phyloP scores from a whole-genome alignment of 2,113 vertebrate genomes.

The Sapajus apella region DNA sequence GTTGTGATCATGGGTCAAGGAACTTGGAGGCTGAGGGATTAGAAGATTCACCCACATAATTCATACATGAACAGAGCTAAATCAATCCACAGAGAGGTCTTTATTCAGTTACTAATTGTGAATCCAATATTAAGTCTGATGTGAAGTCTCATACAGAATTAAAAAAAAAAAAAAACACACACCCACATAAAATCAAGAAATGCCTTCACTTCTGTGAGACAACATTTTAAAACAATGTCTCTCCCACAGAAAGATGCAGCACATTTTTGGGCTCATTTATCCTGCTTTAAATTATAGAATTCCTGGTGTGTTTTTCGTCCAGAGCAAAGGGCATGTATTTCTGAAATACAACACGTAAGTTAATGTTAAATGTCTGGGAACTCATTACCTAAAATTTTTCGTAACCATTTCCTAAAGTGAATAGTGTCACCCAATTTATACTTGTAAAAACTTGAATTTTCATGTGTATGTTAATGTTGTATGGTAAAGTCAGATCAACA shows the following conservation, averaged over 20 bases:
- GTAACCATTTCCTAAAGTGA: conserved; percentile 13
- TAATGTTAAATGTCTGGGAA: background rate
- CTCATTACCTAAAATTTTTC: background rate
- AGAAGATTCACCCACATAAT: background rate
- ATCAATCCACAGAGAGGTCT: background rate
- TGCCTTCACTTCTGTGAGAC: background rate
- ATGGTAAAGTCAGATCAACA: background rate
- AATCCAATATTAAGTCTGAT: background rate
- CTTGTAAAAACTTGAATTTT: background rate
- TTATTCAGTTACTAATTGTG: background rate
- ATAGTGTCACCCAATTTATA: background rate
- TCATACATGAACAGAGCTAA: background rate
- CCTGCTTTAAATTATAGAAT: background rate
- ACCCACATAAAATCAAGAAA: background rate
- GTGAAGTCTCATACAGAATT: background rate
- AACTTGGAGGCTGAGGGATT: background rate
- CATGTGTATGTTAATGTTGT: background rate
- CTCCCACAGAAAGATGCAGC: background rate
- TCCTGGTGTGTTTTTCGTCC: background rate
- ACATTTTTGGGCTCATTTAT: background rate
- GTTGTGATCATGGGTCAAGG: background rate
- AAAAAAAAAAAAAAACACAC: background rate
- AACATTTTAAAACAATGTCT: conserved; percentile 18
- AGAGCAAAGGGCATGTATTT: background rate
- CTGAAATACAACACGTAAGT: background rate